These are phyloP conservation scores for Myoxocephalus aenaeus DNA, from an alignment of 2,797 vertebrate species.

Conservation along the genomic window DNA sequence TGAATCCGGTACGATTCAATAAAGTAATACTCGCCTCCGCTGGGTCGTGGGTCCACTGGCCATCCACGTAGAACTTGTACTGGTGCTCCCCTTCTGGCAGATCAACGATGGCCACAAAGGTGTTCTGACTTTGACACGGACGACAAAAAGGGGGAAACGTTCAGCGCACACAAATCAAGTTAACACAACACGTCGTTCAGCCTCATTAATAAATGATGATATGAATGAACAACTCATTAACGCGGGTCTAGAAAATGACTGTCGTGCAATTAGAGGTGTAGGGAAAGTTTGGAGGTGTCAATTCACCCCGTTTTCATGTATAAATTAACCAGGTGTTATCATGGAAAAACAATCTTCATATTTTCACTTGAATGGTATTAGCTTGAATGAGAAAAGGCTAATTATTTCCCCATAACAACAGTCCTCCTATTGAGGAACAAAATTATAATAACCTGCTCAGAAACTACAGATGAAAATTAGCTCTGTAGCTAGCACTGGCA, in stretches of 20 bases:
- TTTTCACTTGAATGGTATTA: not conserved
- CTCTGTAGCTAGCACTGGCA: no score
- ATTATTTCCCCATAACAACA: not conserved
- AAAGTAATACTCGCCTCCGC: slow-evolving; percentile 85
- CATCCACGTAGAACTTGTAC: slow-evolving; percentile 98
- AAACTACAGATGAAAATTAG: no score
- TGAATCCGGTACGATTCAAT: not conserved
- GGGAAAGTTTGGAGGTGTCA: not conserved
- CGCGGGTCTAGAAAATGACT: not conserved
- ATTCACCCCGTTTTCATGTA: not conserved
- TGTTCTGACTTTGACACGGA: slow-evolving; percentile 90
- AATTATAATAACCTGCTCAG: no score
- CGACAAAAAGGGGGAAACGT: slow-evolving; percentile 16
- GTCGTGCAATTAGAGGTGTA: not conserved
- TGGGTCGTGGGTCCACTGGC: slow-evolving; percentile 98
- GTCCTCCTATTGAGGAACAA: no score
- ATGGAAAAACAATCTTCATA: not conserved
- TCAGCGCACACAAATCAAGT: not conserved
- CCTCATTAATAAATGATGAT: not conserved
- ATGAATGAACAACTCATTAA: slow-evolving; percentile 6
- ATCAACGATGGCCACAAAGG: slow-evolving; percentile 97
- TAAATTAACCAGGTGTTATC: not conserved
- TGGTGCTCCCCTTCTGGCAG: slow-evolving; percentile 98
- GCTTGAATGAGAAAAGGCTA: not conserved
- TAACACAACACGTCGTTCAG: not conserved